Conservation (phyloP, 2,888 invertebrate genomes). For the Orthosia gracilis region DNA sequence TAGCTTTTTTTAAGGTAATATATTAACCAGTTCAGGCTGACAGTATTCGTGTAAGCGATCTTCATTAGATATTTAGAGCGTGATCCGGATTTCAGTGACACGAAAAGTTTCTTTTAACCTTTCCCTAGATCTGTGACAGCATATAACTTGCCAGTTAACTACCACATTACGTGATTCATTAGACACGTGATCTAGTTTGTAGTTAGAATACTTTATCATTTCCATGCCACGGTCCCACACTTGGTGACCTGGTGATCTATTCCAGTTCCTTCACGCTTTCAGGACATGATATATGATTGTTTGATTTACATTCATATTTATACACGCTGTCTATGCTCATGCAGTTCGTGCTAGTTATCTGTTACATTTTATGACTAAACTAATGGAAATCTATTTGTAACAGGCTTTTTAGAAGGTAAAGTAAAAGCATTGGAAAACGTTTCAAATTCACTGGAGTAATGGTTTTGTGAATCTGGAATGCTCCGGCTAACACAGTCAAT, state of each 20-base stretch:
- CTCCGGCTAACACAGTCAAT: constrained; percentile 32
- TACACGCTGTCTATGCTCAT: constrained; percentile 34
- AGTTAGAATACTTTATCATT: constrained; percentile 42
- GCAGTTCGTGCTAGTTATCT: constrained; percentile 39
- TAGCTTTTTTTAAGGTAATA: constrained; percentile 5
- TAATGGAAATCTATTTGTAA: constrained; percentile 39
- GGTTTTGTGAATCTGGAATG: constrained; percentile 28
- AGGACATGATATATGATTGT: constrained; percentile 60
- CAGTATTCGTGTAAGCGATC: constrained; percentile 14
- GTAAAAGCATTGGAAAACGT: constrained; percentile 16
- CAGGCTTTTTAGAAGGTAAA: constrained; percentile 13
- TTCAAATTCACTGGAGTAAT: constrained; percentile 23
- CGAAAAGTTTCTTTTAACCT: constrained; percentile 29
- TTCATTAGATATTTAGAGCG: constrained; percentile 31
- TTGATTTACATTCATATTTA: constrained; percentile 49
- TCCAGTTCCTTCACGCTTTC: constrained; percentile 52
- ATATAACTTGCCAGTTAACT: constrained; percentile 34
- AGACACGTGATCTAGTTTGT: constrained; percentile 49
- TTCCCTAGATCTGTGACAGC: constrained; percentile 23
- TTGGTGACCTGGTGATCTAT: constrained; percentile 58
- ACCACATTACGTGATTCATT: constrained; percentile 49
- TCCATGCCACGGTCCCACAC: constrained; percentile 40
- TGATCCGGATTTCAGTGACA: constrained; percentile 35
- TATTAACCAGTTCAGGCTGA: constrained; percentile 8
- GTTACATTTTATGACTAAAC: constrained; percentile 36